These are phyloP conservation scores for Ciconia nigra DNA, from an alignment of 2,797 vertebrate species.

Conservation along the genomic window DNA sequence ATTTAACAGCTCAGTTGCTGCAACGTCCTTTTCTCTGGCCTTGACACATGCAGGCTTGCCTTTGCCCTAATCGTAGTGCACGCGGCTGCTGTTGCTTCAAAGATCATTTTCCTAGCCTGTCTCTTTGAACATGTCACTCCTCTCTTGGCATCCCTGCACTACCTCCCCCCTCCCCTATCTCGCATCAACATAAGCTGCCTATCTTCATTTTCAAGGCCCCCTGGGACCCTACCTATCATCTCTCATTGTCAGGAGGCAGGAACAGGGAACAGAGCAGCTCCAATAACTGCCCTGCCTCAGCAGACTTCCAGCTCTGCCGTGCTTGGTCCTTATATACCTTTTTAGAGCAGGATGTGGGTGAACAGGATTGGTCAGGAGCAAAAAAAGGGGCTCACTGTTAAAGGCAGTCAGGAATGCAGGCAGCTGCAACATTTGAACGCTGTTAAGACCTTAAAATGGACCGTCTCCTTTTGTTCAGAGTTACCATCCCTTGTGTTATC, in stretches of 20 bases:
- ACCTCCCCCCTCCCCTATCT: not conserved
- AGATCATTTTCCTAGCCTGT: constrained; percentile 38
- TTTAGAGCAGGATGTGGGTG: not conserved
- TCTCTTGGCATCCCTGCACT: not conserved
- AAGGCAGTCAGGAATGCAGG: not conserved
- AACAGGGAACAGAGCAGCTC: not conserved
- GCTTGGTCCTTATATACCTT: not conserved
- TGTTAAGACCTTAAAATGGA: not conserved
- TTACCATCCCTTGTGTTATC: not conserved
- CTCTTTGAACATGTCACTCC: constrained; percentile 35
- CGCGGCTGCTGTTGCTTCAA: not conserved
- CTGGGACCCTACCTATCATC: constrained; percentile 1
- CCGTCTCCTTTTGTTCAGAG: not conserved
- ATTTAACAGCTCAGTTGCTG: not conserved
- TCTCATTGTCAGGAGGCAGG: constrained; percentile 32
- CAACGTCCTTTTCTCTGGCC: not conserved
- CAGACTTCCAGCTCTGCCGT: not conserved
- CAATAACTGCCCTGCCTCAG: not conserved
- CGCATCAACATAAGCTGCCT: constrained; percentile 37
- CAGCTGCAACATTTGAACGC: not conserved
- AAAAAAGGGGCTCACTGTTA: not conserved
- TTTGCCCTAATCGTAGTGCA: not conserved
- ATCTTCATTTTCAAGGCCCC: constrained; percentile 28
- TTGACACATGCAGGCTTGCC: not conserved
- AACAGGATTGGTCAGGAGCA: not conserved